Evolutionary conservation across 2,113 vertebrate species (phyloP).

Genomic region (Siniperca knerii): DNA sequence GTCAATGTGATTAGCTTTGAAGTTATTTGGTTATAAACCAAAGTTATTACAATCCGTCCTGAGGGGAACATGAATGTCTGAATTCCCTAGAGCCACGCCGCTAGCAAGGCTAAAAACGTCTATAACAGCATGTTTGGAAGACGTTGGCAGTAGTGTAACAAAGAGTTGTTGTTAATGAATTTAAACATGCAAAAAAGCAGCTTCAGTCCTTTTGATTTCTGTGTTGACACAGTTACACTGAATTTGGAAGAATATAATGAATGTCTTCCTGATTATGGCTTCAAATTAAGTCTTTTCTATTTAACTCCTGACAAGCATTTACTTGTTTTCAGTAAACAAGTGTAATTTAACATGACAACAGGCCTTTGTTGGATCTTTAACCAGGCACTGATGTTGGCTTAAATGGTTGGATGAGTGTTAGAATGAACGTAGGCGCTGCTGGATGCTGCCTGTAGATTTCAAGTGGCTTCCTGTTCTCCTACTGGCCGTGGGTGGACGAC

Average conservation of each 20-base stretch:
- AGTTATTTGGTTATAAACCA: too few species aligned
- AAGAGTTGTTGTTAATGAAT: not conserved
- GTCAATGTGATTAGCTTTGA: too few species aligned
- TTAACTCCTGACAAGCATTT: conserved; percentile 30
- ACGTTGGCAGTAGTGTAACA: too few species aligned
- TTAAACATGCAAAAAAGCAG: not conserved
- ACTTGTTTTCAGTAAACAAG: conserved; percentile 55
- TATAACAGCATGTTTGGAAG: too few species aligned
- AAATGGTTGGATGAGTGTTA: conserved; percentile 20
- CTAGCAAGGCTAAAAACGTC: too few species aligned
- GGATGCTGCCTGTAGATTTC: conserved; percentile 52
- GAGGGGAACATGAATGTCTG: too few species aligned
- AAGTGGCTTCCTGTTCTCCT: conserved; percentile 41
- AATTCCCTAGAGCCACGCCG: too few species aligned
- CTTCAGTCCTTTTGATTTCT: not conserved
- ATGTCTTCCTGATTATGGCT: conserved; percentile 15
- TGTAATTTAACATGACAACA: conserved; percentile 41
- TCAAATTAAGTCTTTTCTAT: conserved; percentile 22
- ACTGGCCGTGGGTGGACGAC: conserved; percentile 62
- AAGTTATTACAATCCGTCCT: too few species aligned
- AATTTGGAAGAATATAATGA: not conserved
- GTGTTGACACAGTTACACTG: conserved; percentile 3
- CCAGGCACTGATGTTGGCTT: conserved; percentile 31
- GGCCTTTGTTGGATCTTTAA: conserved; percentile 44
- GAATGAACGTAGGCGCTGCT: conserved; percentile 52